These are phyloP conservation scores for Leucophenga montana DNA, from an alignment of 2,888 invertebrate genomes.

Conservation along the genomic window DNA sequence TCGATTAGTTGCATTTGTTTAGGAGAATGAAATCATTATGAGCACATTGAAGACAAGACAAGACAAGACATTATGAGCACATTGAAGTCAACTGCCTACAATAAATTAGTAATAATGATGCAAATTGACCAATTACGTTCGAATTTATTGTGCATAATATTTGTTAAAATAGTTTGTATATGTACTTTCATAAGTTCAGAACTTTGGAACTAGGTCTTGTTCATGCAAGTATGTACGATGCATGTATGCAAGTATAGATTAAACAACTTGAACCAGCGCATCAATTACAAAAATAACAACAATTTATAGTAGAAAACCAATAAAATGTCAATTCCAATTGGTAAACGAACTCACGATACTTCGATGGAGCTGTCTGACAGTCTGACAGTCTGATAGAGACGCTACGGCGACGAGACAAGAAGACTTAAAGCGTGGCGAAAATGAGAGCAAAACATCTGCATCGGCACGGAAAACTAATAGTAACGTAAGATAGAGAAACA, in stretches of 20 bases:
- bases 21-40: no score
- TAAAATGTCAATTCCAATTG: slow-evolving; percentile 67
- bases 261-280: not conserved
- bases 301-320: slow-evolving; percentile 52
- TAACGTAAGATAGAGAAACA: slow-evolving; percentile 42
- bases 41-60: no score
- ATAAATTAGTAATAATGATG: no score
- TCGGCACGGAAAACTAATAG: slow-evolving; percentile 20
- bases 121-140: no score
- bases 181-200: no score
- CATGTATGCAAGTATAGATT: not conserved
- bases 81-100: no score
- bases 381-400: not conserved
- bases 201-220: not conserved
- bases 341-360: slow-evolving; percentile 46
- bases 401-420: no score
- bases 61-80: no score
- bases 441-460: slow-evolving; percentile 1
- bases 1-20: no score
- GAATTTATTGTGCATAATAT: no score
- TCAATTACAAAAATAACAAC: not conserved
- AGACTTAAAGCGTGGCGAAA: not conserved
- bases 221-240: not conserved
- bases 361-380: not conserved
- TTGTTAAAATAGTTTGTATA: no score